Conservation (phyloP, 1,140 invertebrate species). For the Protaetia brevitarsis region DNA sequence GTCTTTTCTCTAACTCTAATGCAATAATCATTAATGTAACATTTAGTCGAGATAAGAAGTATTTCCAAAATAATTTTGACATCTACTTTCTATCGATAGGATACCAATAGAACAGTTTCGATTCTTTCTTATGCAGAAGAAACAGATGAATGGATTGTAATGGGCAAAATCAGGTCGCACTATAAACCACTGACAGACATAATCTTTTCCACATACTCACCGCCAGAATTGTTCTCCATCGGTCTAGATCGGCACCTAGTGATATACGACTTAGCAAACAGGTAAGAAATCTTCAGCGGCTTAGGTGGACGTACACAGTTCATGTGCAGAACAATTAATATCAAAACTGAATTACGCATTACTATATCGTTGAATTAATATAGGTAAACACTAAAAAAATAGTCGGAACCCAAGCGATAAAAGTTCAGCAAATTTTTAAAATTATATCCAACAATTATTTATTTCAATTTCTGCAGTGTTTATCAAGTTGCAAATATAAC, state of each 20-base stretch:
- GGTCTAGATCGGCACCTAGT: constrained; percentile 62
- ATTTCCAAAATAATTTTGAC: not conserved
- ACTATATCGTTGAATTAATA: too few relatives aligned
- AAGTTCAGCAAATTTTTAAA: too few relatives aligned
- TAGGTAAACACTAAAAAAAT: too few relatives aligned
- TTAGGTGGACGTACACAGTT: constrained; percentile 27
- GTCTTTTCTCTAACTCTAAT: too few relatives aligned
- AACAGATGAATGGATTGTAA: constrained; percentile 50
- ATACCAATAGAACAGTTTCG: constrained; percentile 51
- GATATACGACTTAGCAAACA: constrained; percentile 65
- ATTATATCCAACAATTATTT: too few relatives aligned
- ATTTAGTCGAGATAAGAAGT: not conserved
- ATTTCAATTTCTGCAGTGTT: too few relatives aligned
- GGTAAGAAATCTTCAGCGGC: constrained; percentile 30
- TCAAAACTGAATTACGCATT: not conserved
- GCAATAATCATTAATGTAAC: too few relatives aligned
- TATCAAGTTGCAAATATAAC: too few relatives aligned
- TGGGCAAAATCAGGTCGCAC: constrained; percentile 59
- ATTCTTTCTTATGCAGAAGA: constrained; percentile 53
- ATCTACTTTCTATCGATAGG: too few relatives aligned
- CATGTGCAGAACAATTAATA: not conserved
- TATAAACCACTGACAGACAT: constrained; percentile 54
- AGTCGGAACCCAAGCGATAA: too few relatives aligned
- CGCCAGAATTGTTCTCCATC: constrained; percentile 56
- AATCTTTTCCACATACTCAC: constrained; percentile 49